Evolutionary conservation across 2,888 invertebrate species (phyloP), one percentile per base, ranked within the genome.

Genomic region (Sycophila texana): DNA sequence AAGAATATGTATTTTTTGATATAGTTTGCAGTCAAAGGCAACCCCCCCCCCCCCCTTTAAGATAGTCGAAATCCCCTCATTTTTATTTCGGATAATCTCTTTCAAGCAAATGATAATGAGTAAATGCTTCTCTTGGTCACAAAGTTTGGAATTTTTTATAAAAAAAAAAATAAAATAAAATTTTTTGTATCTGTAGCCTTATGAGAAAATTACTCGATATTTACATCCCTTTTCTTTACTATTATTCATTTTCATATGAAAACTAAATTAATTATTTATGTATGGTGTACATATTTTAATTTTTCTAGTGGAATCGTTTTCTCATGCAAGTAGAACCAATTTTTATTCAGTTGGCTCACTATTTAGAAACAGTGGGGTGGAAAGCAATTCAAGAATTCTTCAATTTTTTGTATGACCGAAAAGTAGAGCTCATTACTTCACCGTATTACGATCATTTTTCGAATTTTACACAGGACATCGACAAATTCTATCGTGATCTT

Each of bases 371-470:
- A 0, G 93, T 95, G 3, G 92, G 93, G 0, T 95, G 95, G 92
- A 93, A 94, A 67, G 92, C 95, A 0, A 94, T 95, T 89, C 94
- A 94, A 83, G 95, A 95, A 80, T 91, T 96, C 13, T 93, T 94
- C 92, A 95, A 96, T 86, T 97, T 96, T 89, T 93, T 97, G 84
- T 96, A 96, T 84, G 94, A 95, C 78, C 93, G 96, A 3, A 94
- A 95, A 67, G 95, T 94, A 81, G 96, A 96, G 87, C 90, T 97
- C 81, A 94, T 96, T 0, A 94, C 94, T 71, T 95, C 96, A 0
- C 95, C 95, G 0, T 96, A 96, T 85, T 97, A 96, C 87, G 94
- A 94, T 83, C 94, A 95, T 84, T 94, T 96, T 14, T 93, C 95
- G 1, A 94, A 95, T 79, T 94, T 97, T 84, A 95, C 96, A 0